A percentile compares a stretch with the other conserved stretches of the same genome.
Conservation (phyloP, 2,113 vertebrate species). For the Caretta caretta region DNA sequence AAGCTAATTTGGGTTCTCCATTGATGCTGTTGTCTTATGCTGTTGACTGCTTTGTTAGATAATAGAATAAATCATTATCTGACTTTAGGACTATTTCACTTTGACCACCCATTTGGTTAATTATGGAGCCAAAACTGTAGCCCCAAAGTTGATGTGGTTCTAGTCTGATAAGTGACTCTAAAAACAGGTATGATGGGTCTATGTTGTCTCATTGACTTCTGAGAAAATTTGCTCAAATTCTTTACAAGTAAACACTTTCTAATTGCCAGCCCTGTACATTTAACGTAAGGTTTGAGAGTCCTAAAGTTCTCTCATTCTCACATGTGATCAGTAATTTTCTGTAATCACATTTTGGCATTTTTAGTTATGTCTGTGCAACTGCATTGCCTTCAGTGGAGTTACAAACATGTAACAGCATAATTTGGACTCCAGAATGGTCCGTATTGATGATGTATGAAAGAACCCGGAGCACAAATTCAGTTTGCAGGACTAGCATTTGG, state of each 20-base stretch:
- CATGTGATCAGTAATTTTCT: neutral
- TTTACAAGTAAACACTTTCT: neutral
- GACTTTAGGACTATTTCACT: neutral
- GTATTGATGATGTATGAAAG: neutral
- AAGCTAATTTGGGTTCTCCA: neutral
- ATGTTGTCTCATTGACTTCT: neutral
- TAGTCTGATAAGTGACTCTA: neutral
- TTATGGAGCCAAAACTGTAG: neutral
- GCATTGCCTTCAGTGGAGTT: neutral
- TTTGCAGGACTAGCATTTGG: neutral
- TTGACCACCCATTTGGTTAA: neutral
- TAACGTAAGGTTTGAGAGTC: neutral
- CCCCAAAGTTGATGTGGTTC: neutral
- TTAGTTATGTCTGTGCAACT: neutral
- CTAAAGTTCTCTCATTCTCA: neutral
- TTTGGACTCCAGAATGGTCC: neutral
- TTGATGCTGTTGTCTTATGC: neutral
- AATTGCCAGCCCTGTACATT: neutral
- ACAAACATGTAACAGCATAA: neutral
- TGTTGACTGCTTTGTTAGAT: slow-evolving; percentile 3
- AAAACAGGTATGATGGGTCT: neutral
- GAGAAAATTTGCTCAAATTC: neutral
- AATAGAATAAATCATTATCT: neutral
- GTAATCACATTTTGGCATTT: slow-evolving; percentile 10
- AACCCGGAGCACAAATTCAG: neutral